phyloP scores from a whole-genome alignment of 2,113 vertebrate genomes.

The Dicaeum eximium region DNA sequence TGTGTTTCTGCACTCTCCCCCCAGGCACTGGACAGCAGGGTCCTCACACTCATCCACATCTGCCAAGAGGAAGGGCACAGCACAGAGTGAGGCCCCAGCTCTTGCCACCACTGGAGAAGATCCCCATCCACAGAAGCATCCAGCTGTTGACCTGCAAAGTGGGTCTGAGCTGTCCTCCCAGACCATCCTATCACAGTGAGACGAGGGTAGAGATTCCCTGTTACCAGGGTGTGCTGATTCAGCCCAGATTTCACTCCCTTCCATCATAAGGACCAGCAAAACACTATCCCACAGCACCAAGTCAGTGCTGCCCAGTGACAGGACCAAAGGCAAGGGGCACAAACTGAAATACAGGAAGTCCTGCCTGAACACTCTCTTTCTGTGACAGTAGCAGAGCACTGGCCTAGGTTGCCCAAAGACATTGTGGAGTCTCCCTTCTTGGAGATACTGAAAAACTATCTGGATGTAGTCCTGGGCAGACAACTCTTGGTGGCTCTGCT shows the following conservation, averaged over 20 bases:
- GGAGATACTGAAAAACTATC: background rate
- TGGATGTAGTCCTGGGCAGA: background rate
- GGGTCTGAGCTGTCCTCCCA: background rate
- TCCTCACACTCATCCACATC: slow-evolving; percentile 77
- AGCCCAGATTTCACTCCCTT: background rate
- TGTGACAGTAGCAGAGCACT: background rate
- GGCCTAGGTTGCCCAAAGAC: background rate
- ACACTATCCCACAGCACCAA: background rate
- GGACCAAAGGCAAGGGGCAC: background rate
- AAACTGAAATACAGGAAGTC: background rate
- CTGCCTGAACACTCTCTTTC: background rate
- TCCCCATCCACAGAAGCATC: background rate
- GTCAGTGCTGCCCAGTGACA: background rate
- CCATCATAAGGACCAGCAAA: background rate
- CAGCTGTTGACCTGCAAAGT: background rate
- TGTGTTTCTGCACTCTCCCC: slow-evolving; percentile 78
- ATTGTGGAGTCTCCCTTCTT: background rate
- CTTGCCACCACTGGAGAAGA: background rate
- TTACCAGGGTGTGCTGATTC: background rate
- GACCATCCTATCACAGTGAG: background rate
- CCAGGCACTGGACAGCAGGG: slow-evolving; percentile 58
- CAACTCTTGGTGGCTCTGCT: background rate
- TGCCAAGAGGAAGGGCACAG: slow-evolving; percentile 52
- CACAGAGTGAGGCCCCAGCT: background rate
- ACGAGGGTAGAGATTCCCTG: background rate